A percentile compares a stretch with the other conserved stretches of the same genome.
These are phyloP conservation scores for Zaprionus bogoriensis DNA, from an alignment of 2,888 invertebrate species.

Conservation along the genomic window DNA sequence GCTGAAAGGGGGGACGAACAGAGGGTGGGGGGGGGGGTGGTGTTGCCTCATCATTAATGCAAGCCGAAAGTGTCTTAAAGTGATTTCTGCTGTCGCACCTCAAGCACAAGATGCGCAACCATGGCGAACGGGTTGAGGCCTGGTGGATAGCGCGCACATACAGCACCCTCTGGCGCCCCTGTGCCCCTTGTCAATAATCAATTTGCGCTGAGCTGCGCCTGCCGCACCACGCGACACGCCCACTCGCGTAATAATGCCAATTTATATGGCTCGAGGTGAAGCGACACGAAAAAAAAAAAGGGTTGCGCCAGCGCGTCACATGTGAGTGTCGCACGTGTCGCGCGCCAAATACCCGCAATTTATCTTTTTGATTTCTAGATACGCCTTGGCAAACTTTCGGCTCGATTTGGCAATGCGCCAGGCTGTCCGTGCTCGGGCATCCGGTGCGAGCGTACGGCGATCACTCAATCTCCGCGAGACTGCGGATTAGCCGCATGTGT, in stretches of 20 bases:
- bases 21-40: neutral
- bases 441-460: slow-evolving; percentile 15
- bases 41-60: slow-evolving; percentile 80
- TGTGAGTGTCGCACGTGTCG: slow-evolving; percentile 53
- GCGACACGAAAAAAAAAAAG: slow-evolving; percentile 27
- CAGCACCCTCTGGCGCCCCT: neutral
- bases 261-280: slow-evolving; percentile 54
- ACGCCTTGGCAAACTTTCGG: slow-evolving; percentile 32
- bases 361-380: slow-evolving; percentile 72
- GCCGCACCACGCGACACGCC: neutral
- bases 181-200: slow-evolving; percentile 76
- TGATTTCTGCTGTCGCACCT: slow-evolving; percentile 49
- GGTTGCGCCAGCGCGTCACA: slow-evolving; percentile 32
- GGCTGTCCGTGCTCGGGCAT: neutral
- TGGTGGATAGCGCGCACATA: neutral
- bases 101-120: neutral
- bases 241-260: slow-evolving; percentile 71
- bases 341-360: slow-evolving; percentile 62
- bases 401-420: slow-evolving; percentile 2
- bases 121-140: too few species aligned
- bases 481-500: slow-evolving; percentile 35
- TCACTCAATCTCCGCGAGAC: slow-evolving; percentile 36
- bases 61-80: slow-evolving; percentile 77
- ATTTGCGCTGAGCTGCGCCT: slow-evolving; percentile 67
- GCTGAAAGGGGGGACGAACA: slow-evolving; percentile 1